These are phyloP conservation scores for Loripinus fragilis DNA, from an alignment of 2,888 invertebrate genomes.

Conservation along the genomic window DNA sequence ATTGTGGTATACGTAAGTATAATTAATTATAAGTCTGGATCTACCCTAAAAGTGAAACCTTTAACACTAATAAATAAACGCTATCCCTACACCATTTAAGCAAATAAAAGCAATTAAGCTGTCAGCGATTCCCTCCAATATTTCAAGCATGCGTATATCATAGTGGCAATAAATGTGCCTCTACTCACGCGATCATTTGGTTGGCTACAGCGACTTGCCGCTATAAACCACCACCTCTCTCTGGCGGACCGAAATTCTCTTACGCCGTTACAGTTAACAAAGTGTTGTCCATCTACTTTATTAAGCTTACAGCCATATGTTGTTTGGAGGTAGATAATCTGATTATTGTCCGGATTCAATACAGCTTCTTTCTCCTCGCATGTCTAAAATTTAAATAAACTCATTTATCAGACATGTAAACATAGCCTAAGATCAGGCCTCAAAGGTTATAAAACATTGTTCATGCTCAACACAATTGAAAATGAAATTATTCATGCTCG, in stretches of 20 bases:
- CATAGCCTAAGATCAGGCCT: no score
- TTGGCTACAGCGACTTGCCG: slow-evolving; percentile 89
- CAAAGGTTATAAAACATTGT: no score
- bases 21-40: no score
- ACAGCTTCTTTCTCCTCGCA: slow-evolving; percentile 90
- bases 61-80: no score
- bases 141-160: not conserved
- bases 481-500: no score
- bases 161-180: not conserved
- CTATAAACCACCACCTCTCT: slow-evolving; percentile 97
- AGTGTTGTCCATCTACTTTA: slow-evolving; percentile 34
- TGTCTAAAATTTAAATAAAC: slow-evolving; percentile 84
- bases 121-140: not conserved
- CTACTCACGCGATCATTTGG: not conserved
- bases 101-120: not conserved
- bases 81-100: not conserved
- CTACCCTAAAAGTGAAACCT: no score
- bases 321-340: slow-evolving; percentile 89
- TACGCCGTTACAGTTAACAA: slow-evolving; percentile 71
- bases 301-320: slow-evolving; percentile 58
- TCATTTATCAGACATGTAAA: not conserved
- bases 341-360: slow-evolving; percentile 89
- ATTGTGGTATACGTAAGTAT: no score
- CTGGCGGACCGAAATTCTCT: slow-evolving; percentile 90
- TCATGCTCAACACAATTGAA: no score